A percentile compares a stretch with the other conserved stretches of the same genome.
phyloP scores from a whole-genome alignment of 2,888 invertebrate species.

The Campoplex nolae region DNA sequence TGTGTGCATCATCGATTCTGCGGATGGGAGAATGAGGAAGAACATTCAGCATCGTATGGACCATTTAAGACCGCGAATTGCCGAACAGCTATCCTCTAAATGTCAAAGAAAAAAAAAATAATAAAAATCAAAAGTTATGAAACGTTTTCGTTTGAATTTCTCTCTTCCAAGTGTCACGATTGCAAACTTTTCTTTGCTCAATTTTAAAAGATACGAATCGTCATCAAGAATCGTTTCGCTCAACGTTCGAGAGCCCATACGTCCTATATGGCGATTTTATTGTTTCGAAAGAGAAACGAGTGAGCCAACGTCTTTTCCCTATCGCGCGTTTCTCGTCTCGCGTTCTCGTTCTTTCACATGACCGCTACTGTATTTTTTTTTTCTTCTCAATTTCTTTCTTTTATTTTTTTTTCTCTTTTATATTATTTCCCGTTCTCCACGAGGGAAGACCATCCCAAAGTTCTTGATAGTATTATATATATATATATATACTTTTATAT shows the following conservation, averaged over 20 bases:
- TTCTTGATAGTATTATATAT: conserved; percentile 33
- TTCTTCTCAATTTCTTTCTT: not conserved
- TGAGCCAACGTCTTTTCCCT: conserved; percentile 25
- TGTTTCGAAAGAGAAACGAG: conserved; percentile 50
- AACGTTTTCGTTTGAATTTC: not conserved
- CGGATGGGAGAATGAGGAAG: conserved; percentile 45
- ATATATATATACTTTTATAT: too few species aligned
- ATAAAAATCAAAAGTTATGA: not conserved
- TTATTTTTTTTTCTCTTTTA: not conserved
- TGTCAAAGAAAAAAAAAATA: too few species aligned
- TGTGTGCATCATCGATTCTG: conserved; percentile 39
- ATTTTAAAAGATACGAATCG: not conserved
- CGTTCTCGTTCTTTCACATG: conserved; percentile 47
- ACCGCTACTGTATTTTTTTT: not conserved
- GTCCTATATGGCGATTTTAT: conserved; percentile 51
- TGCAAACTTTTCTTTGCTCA: not conserved
- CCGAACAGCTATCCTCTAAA: not conserved
- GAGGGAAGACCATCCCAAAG: conserved; percentile 16
- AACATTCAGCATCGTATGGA: conserved; percentile 13
- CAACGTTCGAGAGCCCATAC: not conserved
- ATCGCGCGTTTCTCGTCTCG: conserved; percentile 40
- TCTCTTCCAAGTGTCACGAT: not conserved
- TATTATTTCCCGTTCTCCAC: conserved; percentile 15
- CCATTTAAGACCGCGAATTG: not conserved
- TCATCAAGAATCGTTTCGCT: not conserved